Evolutionary conservation across 2,113 vertebrate genomes (phyloP), one percentile per base, ranked within the genome.

Genomic region (Eulemur macaco): DNA sequence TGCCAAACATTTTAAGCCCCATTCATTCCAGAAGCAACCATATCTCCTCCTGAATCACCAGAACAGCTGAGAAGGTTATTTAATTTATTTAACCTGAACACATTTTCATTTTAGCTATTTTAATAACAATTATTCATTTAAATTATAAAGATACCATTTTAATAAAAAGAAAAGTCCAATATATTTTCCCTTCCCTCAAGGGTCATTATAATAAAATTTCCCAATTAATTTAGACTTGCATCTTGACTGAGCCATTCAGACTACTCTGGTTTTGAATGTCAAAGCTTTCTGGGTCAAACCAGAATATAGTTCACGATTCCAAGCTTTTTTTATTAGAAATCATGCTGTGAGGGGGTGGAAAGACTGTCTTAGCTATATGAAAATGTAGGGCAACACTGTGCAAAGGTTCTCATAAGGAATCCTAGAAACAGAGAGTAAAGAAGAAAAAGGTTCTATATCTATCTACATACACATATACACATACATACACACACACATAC

Each of bases 141-240:
- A 96, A 96, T 96, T 96, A 88, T 29, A 81, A 81, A 90, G 85
- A 56, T 88, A 86, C 1, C 14, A 76, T 89, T 96, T 91, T 68
- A 96, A 93, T 86, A 68, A 18, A 29, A 18, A 74, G 12, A 78
- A 82, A 89, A 96, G 86, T 96, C 54, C 23, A 84, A 96, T 87
- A 96, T 68, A 83, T 80, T 97, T 97, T 97, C 81, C 87, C 63
- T 90, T 96, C 66, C 89, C 86, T 96, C 91, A 1, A 7, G 98
- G 86, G 86, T 97, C 97, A 98, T 98, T 98, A 98, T 95, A 96
- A 97, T 96, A 92, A 98, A 97, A 98, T 97, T 98, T 87, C 81
- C 92, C 96, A 66, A 89, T 98, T 98, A 98, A 98, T 96, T 98
- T 97, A 97, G 80, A 91, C 37, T 95, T 98, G 77, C 8, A 92